A percentile compares a stretch with the other conserved stretches of the same genome.
These are phyloP conservation scores for Coregonus ussuriensis DNA, from an alignment of 2,797 vertebrate species.

Conservation along the genomic window DNA sequence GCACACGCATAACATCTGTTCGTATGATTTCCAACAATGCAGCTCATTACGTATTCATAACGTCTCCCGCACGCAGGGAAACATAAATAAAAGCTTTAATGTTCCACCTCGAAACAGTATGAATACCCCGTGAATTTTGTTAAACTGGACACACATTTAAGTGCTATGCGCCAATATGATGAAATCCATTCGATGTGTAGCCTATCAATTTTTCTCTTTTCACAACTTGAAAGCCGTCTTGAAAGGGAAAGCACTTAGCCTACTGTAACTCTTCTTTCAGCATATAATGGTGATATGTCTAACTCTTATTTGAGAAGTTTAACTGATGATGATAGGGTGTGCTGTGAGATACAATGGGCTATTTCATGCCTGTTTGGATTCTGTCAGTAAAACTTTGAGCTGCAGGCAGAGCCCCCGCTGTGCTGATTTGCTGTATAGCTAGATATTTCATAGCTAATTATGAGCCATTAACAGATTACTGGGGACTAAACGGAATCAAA, in stretches of 20 bases:
- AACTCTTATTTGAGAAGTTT: not conserved
- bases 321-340: not conserved
- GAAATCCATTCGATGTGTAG: not conserved
- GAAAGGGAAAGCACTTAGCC: not conserved
- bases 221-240: not conserved
- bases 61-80: constrained; percentile 57
- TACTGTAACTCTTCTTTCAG: not conserved
- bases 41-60: constrained; percentile 81
- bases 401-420: constrained; percentile 20
- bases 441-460: constrained; percentile 42
- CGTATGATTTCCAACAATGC: constrained; percentile 71
- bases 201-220: not conserved
- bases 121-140: not conserved
- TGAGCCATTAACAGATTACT: constrained; percentile 21
- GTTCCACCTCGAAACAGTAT: not conserved
- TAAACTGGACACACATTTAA: not conserved
- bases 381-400: constrained; percentile 8
- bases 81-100: constrained; percentile 20
- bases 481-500: constrained; percentile 7
- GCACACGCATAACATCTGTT: constrained; percentile 81
- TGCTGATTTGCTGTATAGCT: constrained; percentile 5
- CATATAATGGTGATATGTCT: not conserved
- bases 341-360: not conserved
- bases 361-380: constrained; percentile 40
- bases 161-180: not conserved